Evolutionary conservation across 2,888 invertebrate genomes (phyloP).

Genomic region (Smittia aterrima): DNA sequence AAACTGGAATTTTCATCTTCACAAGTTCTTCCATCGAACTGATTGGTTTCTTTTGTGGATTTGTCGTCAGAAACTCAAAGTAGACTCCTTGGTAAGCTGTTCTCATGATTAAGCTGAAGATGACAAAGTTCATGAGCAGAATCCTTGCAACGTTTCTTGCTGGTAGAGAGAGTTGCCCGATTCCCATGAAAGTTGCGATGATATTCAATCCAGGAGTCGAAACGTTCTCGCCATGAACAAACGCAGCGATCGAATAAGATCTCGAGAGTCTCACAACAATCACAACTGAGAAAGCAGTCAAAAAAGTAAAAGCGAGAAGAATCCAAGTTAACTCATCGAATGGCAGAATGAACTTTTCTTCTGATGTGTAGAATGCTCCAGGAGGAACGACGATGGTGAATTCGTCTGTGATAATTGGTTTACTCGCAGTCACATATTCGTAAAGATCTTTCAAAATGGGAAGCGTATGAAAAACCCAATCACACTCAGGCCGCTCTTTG

Average conservation of each 20-base stretch:
- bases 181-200: not conserved
- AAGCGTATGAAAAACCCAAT: too few species aligned
- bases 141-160: not conserved
- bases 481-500: too few species aligned
- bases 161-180: not conserved
- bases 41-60: too few species aligned
- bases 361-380: not conserved
- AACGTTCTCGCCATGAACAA: not conserved
- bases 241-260: not conserved
- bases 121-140: not conserved
- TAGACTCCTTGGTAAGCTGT: not conserved
- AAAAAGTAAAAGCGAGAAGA: not conserved
- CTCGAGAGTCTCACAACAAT: not conserved
- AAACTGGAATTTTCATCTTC: too few species aligned
- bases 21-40: too few species aligned
- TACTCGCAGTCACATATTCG: not conserved
- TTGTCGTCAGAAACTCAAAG: too few species aligned
- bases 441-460: too few species aligned
- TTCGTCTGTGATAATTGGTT: not conserved
- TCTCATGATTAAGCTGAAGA: not conserved
- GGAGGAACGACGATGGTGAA: not conserved
- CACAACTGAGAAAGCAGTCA: not conserved
- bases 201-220: not conserved
- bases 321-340: not conserved
- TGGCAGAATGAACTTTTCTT: not conserved